Evolutionary conservation across 2,113 vertebrate genomes (phyloP).

Genomic region (Alethe castanea): DNA sequence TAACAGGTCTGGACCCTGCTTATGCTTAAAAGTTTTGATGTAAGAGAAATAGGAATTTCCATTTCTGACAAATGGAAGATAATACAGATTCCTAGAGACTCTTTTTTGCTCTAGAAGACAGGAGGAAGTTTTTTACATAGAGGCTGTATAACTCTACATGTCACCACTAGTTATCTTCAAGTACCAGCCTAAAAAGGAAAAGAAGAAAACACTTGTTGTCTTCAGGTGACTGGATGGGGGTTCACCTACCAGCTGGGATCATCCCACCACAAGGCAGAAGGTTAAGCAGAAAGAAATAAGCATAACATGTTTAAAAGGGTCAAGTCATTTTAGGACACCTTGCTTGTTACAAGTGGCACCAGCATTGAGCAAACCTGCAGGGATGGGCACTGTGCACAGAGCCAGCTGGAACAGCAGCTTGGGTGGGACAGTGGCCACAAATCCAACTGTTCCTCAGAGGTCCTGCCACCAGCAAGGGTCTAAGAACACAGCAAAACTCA

Average conservation of each 20-base stretch:
- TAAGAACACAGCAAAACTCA: background rate
- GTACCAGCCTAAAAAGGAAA: background rate
- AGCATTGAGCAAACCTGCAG: background rate
- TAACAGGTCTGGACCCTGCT: background rate
- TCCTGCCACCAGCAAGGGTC: background rate
- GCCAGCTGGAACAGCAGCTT: background rate
- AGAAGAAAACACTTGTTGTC: background rate
- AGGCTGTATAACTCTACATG: background rate
- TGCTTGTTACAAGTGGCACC: background rate
- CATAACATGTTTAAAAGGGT: background rate
- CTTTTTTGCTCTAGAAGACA: background rate
- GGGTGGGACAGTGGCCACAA: background rate
- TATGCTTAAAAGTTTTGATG: background rate
- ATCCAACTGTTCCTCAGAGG: background rate
- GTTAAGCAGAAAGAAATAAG: background rate
- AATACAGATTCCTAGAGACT: background rate
- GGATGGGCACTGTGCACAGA: rapidly evolving
- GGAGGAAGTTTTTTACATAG: background rate
- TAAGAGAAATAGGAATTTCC: background rate
- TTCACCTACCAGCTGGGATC: background rate
- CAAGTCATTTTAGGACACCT: background rate
- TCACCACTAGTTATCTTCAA: rapidly evolving
- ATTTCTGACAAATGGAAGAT: background rate
- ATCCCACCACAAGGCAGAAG: background rate
- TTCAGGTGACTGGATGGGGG: background rate